Conservation (phyloP, 2,888 invertebrate genomes). For the Coenonympha arcania region DNA sequence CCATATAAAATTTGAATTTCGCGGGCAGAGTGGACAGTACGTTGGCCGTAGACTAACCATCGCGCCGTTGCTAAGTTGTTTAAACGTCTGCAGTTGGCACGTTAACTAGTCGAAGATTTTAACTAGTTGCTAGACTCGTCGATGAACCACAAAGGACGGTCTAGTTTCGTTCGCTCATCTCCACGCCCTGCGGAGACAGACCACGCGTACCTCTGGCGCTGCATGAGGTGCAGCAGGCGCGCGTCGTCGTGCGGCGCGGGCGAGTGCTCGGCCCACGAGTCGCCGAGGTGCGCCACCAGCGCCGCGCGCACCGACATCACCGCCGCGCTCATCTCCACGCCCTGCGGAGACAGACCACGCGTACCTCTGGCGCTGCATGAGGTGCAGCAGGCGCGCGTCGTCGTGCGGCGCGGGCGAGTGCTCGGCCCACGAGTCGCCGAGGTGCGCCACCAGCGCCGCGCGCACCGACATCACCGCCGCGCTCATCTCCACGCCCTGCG, state of each 20-base stretch:
- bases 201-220: slow-evolving; percentile 45
- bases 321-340: too few species aligned
- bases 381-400: slow-evolving; percentile 49
- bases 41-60: too few species aligned
- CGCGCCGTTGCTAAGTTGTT: too few species aligned
- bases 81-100: too few species aligned
- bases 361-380: slow-evolving; percentile 58
- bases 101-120: too few species aligned
- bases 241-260: slow-evolving; percentile 54
- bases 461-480: slow-evolving; percentile 54
- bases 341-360: too few species aligned
- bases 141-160: too few species aligned
- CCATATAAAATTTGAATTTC: too few species aligned
- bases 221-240: slow-evolving; percentile 51
- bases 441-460: slow-evolving; percentile 45
- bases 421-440: slow-evolving; percentile 42
- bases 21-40: too few species aligned
- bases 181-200: too few species aligned
- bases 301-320: slow-evolving; percentile 57
- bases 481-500: slow-evolving; percentile 64
- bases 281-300: slow-evolving; percentile 41
- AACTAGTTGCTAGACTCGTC: too few species aligned
- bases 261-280: slow-evolving; percentile 39
- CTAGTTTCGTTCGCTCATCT: too few species aligned
- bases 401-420: slow-evolving; percentile 45